Base-by-base conservation (phyloP, 1,140 invertebrate genomes). In the Heliothis virescens region DNA sequence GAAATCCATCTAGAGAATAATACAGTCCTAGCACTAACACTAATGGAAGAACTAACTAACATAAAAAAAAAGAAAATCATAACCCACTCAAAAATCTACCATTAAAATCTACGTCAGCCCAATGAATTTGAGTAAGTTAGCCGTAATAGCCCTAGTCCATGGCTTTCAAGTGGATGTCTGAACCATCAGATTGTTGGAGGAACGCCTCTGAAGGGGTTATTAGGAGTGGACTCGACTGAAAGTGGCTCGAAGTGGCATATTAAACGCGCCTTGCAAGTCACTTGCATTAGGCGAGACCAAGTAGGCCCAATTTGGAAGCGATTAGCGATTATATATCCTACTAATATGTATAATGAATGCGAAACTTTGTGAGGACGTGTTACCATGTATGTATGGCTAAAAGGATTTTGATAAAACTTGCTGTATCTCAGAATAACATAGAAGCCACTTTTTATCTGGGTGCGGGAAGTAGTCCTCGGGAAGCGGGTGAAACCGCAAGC, bases 231-330 rank as follows among this genome's bases (percentile, higher is more conserved):
- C 79, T 76, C 55, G 62, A 76, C 79, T 75, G 73, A 65, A 69
- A 79, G 59, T 74, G 79, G 69, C 50, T 75, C 75, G 67, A 76
- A 76, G 81, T 82, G 78, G 80, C 81, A 80, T 91, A 90, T 87
- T 91, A 90, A 87, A 84, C 82, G 82, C 71, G 79, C 82, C 87
- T 86, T 90, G 89, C 90, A 89, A 91, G 90, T 91, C 90, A 90
- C 90, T 86, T 90, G 86, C 86, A 85, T 82, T 80, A 78, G 80
- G 34, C 55, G 34, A 73, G 57, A 78, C 65, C n/a, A 63, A 65
- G 16, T 10, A 12, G 16, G 73, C 60, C 12, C 21, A 79, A 77
- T 48, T 57, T 57, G 53, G 16, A 55, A 80, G 50, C 21, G 52
- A 34, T 4, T 13, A 76, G 53, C 41, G 53, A n/a, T 59, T 63